Conservation (phyloP, 2,797 vertebrate genomes). For the Poeciliopsis gracilis region DNA sequence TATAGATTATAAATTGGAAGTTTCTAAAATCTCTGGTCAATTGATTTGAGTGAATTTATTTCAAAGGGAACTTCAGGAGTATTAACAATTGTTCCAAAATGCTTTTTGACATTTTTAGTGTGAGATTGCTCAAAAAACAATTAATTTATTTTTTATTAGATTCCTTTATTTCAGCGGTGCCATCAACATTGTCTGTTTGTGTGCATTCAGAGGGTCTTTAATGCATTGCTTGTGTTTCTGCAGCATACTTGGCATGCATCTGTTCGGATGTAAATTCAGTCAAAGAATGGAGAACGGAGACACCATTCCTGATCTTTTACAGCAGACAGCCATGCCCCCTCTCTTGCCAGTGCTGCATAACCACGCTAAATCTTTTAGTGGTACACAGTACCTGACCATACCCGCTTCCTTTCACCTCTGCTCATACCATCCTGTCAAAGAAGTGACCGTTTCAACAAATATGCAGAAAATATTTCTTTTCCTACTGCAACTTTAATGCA, state of each 20-base stretch:
- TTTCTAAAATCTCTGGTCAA: neutral
- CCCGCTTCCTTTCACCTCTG: no score
- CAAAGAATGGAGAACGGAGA: slow-evolving; percentile 89
- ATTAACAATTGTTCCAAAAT: neutral
- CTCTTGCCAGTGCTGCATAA: no score
- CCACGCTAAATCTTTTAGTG: no score
- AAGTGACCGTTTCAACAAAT: no score
- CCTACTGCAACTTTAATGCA: no score
- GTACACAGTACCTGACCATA: no score
- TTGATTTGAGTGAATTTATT: neutral
- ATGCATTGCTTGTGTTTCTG: slow-evolving; percentile 2
- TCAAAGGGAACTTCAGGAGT: neutral
- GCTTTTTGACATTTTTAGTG: neutral
- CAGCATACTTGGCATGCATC: slow-evolving; percentile 98
- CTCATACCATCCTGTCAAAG: no score
- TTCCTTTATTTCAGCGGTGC: neutral
- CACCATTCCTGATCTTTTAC: slow-evolving; percentile 85
- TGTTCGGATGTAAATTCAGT: slow-evolving; percentile 97
- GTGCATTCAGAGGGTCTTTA: neutral
- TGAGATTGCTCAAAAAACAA: neutral
- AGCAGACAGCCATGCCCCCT: no score
- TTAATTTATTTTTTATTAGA: neutral
- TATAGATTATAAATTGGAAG: neutral
- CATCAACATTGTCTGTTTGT: neutral
- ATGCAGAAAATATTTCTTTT: neutral